phyloP scores from a whole-genome alignment of 1,140 invertebrate genomes.

The Nylanderia fulva region DNA sequence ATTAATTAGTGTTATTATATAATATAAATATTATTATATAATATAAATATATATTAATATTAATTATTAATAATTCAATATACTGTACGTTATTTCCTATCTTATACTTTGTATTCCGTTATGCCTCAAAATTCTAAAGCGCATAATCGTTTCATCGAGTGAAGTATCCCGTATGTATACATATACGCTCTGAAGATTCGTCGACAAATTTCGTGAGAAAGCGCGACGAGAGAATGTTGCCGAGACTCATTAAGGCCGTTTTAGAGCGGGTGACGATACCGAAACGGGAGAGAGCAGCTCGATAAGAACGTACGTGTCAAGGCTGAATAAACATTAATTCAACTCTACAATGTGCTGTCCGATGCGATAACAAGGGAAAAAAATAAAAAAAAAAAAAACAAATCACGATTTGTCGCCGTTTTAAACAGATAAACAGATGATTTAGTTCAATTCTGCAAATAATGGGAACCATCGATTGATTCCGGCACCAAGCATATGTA shows the following conservation, averaged over 20 bases:
- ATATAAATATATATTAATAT: slow-evolving; percentile 9
- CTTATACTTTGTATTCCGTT: slow-evolving; percentile 4
- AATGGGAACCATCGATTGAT: slow-evolving; percentile 33
- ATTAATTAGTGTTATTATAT: no score
- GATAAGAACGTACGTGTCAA: slow-evolving; percentile 68
- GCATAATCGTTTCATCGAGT: slow-evolving; percentile 31
- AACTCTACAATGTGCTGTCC: slow-evolving; percentile 34
- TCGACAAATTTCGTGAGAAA: slow-evolving; percentile 61
- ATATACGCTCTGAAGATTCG: neutral
- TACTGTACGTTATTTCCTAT: neutral
- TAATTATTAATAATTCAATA: neutral
- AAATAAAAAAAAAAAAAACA: slow-evolving; percentile 8
- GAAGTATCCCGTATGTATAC: slow-evolving; percentile 8
- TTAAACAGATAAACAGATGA: slow-evolving; percentile 9
- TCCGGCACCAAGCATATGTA: neutral
- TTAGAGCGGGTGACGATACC: slow-evolving; percentile 55
- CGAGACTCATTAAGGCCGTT: slow-evolving; percentile 61
- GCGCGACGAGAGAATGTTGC: slow-evolving; percentile 44
- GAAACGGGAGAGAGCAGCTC: slow-evolving; percentile 56
- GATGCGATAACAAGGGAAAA: slow-evolving; percentile 5
- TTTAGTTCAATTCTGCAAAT: slow-evolving; percentile 34
- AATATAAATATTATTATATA: no score
- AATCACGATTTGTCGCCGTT: slow-evolving; percentile 22
- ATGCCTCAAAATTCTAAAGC: neutral
- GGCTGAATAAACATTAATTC: slow-evolving; percentile 69